A percentile compares a stretch with the other conserved stretches of the same genome.
Conservation (phyloP, 2,797 vertebrate species). For the Xenops minutus region DNA sequence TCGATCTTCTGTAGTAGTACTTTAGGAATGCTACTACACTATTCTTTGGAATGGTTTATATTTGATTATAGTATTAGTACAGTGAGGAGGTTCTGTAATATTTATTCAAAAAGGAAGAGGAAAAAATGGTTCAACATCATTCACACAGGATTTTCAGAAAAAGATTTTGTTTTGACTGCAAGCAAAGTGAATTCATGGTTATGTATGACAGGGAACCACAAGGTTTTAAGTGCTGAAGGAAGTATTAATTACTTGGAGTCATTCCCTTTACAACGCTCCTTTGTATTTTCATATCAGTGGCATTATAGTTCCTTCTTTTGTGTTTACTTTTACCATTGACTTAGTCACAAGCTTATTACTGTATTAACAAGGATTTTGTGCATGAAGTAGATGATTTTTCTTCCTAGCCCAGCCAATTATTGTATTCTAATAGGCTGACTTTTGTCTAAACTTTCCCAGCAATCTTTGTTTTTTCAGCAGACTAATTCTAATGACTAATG, state of each 20-base stretch:
- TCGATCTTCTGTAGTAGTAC: not conserved
- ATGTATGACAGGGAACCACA: not conserved
- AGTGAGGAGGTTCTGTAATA: not conserved
- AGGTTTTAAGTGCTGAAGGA: not conserved
- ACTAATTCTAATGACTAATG: not conserved
- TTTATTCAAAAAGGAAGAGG: not conserved
- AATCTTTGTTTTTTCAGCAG: conserved; percentile 19
- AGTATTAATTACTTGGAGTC: not conserved
- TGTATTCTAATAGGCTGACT: not conserved
- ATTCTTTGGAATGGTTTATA: not conserved
- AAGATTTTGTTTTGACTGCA: not conserved
- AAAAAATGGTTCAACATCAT: not conserved
- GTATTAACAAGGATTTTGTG: conserved; percentile 30
- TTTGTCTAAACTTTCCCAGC: not conserved
- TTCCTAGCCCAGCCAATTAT: not conserved
- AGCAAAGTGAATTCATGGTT: not conserved
- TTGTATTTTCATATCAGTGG: not conserved
- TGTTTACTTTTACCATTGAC: conserved; percentile 9
- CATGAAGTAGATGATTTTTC: conserved; percentile 2
- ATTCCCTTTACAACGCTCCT: conserved; percentile 1
- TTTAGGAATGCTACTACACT: not conserved
- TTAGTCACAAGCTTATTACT: conserved; percentile 19
- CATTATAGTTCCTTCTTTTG: conserved; percentile 16
- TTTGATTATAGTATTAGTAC: not conserved
- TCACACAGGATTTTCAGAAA: not conserved